Base-by-base conservation (phyloP, 1,140 invertebrate species). In the Euura saliciscinereae region DNA sequence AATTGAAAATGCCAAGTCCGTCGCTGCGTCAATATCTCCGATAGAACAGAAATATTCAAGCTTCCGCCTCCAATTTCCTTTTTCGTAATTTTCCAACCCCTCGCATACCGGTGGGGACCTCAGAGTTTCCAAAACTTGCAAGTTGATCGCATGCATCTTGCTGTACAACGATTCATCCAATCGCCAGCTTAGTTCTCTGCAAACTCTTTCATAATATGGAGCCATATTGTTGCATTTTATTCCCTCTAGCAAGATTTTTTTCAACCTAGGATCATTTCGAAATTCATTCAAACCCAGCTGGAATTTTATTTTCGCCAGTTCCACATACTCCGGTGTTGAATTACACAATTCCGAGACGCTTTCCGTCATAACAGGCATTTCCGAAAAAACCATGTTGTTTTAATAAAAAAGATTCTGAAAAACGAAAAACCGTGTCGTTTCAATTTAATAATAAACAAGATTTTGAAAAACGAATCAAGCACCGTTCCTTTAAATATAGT, bases 1-100 rank as follows among this genome's bases (percentile, higher is more conserved):
- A 80, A 95, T 93, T 2, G 91, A 85, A 78, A 93, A 93, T 43
- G 94, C 93, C 44, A 91, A 79, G 10, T 83, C 78, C 11, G 83
- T 88, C 6, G 82, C 84, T 44, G 59, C 77, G 87, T 90, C 90
- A 82, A 92, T 93, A 78, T 94, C 91, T 43, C 93, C 94, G 84
- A 94, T 94, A 73, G 88, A 84, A 80, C 92, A 93, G 3, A 93
- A 84, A 82, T 93, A 94, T 79, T 94, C 93, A 6, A 93, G 89
- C 82, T 95, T 95, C 46, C 74, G 66, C 68, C 69, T 68, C 76
- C 78, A 78, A 64, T 78, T 76, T 6, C 8, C 44, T 65, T 43
- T 72, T 11, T 44, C 65, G 7, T 64, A 43, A 11, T 75, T 69
- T 3, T 75, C 72, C 1, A 71, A 6, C n/a, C 8, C 64, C 2